A percentile compares a stretch with the other conserved stretches of the same genome.
These are phyloP conservation scores for Drosophila obscura DNA, from an alignment of 1,140 invertebrate species.

Conservation along the genomic window DNA sequence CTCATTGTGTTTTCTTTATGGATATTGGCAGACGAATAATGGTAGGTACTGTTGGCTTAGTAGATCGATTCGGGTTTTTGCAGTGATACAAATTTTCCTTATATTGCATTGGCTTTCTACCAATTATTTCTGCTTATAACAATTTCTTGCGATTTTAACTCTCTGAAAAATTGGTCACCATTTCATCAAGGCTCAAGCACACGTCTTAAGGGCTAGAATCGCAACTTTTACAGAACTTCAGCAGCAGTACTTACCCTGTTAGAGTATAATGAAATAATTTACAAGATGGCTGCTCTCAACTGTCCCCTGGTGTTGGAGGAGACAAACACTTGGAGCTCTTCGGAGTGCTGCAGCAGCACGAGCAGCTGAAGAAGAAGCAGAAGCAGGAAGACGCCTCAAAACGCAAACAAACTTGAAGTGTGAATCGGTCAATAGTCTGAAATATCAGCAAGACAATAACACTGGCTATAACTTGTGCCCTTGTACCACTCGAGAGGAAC, in stretches of 20 bases:
- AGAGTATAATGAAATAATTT: constrained; percentile 37
- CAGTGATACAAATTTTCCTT: too few species aligned
- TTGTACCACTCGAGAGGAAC: constrained; percentile 44
- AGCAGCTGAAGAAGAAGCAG: background rate
- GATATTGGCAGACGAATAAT: too few species aligned
- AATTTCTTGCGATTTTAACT: too few species aligned
- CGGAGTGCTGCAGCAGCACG: constrained; percentile 1
- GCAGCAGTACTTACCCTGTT: background rate
- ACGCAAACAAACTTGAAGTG: constrained; percentile 72
- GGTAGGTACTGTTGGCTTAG: too few species aligned
- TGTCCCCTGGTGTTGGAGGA: constrained; percentile 11
- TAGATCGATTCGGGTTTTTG: too few species aligned
- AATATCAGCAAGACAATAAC: constrained; percentile 80
- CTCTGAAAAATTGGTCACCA: too few species aligned
- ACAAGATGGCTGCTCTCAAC: constrained; percentile 25
- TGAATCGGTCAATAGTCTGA: constrained; percentile 78
- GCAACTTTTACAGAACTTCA: too few species aligned
- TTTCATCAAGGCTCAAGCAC: too few species aligned
- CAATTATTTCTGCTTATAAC: too few species aligned
- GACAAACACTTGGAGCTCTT: constrained; percentile 26
- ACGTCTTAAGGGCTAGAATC: too few species aligned
- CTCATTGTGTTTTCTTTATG: too few species aligned
- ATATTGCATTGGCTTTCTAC: too few species aligned
- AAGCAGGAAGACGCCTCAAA: constrained; percentile 4
- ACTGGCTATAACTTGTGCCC: constrained; percentile 73